phyloP scores from a whole-genome alignment of 2,888 invertebrate species.

The Fragum fragum region DNA sequence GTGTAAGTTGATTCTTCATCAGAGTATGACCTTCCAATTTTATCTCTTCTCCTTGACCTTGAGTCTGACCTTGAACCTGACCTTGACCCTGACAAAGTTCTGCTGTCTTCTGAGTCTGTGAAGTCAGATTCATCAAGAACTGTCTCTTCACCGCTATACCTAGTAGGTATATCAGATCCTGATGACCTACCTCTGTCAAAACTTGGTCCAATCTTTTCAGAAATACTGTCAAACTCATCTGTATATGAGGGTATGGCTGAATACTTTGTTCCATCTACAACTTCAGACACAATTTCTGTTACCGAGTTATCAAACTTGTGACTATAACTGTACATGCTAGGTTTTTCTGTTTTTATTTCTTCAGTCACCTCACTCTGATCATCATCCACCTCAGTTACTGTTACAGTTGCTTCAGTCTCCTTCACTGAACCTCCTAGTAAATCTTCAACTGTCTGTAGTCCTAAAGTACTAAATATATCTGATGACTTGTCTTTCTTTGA shows the following conservation, averaged over 20 bases:
- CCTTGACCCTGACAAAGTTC: conserved; percentile 14
- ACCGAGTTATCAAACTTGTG: conserved; percentile 65
- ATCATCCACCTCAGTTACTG: conserved; percentile 71
- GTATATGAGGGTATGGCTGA: conserved; percentile 71
- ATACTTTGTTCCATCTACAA: conserved; percentile 57
- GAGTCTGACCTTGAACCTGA: conserved; percentile 13
- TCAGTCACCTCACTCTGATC: conserved; percentile 59
- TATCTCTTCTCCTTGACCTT: conserved; percentile 26
- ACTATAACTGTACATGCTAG: conserved; percentile 61
- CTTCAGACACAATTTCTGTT: conserved; percentile 63
- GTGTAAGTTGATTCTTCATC: conserved; percentile 57
- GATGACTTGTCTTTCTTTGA: conserved; percentile 44
- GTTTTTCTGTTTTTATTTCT: conserved; percentile 76
- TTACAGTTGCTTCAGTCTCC: conserved; percentile 64
- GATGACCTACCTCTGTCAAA: conserved; percentile 59
- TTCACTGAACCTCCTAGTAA: conserved; percentile 70
- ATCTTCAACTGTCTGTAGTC: conserved; percentile 83
- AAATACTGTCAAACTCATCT: conserved; percentile 80
- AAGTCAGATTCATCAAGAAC: conserved; percentile 75
- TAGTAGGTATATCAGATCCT: conserved; percentile 69
- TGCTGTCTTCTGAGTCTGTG: conserved; percentile 69
- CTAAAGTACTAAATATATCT: conserved; percentile 77
- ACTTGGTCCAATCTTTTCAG: conserved; percentile 72
- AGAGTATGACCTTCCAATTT: conserved; percentile 35
- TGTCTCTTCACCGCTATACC: conserved; percentile 74